phyloP scores from a whole-genome alignment of 2,797 vertebrate genomes.

The Falco biarmicus region DNA sequence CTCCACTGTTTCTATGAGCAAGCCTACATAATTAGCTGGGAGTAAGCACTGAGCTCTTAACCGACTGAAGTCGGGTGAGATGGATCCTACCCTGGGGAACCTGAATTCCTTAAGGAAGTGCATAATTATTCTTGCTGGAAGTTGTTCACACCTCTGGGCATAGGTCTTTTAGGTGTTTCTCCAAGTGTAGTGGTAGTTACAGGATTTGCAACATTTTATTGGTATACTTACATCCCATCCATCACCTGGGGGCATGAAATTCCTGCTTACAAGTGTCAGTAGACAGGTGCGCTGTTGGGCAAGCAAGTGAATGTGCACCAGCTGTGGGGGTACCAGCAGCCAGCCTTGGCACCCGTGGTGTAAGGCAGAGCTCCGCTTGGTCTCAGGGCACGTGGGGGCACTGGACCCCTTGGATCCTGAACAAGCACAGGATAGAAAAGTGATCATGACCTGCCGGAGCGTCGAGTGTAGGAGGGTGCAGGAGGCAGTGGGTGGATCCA shows the following conservation, averaged over 20 bases:
- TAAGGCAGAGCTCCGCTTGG: background rate
- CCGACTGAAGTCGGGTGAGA: background rate
- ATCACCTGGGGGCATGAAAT: background rate
- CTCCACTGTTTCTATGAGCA: background rate
- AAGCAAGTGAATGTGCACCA: background rate
- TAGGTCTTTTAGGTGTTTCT: background rate
- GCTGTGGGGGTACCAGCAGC: background rate
- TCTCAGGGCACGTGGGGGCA: background rate
- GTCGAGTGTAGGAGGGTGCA: rapidly evolving
- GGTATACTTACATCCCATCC: background rate
- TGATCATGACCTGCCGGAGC: background rate
- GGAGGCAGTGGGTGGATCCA: background rate
- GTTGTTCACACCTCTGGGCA: background rate
- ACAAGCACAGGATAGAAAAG: background rate
- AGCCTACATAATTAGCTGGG: background rate
- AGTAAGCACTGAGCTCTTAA: background rate
- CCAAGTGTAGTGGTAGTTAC: background rate
- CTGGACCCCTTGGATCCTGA: background rate
- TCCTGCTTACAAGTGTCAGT: background rate
- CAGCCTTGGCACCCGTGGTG: background rate
- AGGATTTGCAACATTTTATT: conserved; percentile 11
- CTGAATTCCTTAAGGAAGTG: background rate
- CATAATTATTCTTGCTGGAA: background rate
- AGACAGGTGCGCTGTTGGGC: background rate
- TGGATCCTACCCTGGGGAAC: background rate